A percentile compares a stretch with the other conserved stretches of the same genome.
Conservation (phyloP, 1,140 invertebrate species). For the Drosophila bipectinata region DNA sequence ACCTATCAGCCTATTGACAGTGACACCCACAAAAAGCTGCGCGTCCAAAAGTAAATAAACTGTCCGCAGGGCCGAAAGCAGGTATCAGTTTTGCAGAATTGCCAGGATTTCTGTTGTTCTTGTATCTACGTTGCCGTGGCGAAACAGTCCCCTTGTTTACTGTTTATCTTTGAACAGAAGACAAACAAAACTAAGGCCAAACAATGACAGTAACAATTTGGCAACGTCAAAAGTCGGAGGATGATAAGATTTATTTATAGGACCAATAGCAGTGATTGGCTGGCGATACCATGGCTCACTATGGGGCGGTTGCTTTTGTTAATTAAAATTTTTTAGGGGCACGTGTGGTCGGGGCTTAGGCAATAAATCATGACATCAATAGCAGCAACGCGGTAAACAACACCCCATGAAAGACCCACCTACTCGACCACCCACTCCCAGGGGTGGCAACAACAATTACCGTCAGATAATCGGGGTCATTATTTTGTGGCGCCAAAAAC, state of each 20-base stretch:
- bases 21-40: slow-evolving; percentile 62
- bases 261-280: slow-evolving; percentile 50
- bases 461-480: slow-evolving; percentile 66
- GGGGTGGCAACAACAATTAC: slow-evolving; percentile 25
- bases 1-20: slow-evolving; percentile 65
- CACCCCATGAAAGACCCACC: neutral
- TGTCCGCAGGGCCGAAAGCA: slow-evolving; percentile 50
- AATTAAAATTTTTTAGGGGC: slow-evolving; percentile 76
- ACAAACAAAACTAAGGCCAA: slow-evolving; percentile 72
- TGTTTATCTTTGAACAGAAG: slow-evolving; percentile 70
- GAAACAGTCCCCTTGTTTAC: slow-evolving; percentile 44
- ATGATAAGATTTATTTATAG: slow-evolving; percentile 72
- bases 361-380: slow-evolving; percentile 78
- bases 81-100: slow-evolving; percentile 43
- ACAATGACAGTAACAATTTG: slow-evolving; percentile 67
- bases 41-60: slow-evolving; percentile 74
- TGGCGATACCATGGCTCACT: slow-evolving; percentile 5
- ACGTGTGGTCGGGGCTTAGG: slow-evolving; percentile 43
- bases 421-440: slow-evolving; percentile 11
- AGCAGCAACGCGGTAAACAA: slow-evolving; percentile 29
- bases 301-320: slow-evolving; percentile 35
- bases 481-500: slow-evolving; percentile 44
- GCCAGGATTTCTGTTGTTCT: slow-evolving; percentile 50
- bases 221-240: slow-evolving; percentile 55
- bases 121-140: slow-evolving; percentile 7